Conservation (phyloP, 2,888 invertebrate species). For the Arge pagana region DNA sequence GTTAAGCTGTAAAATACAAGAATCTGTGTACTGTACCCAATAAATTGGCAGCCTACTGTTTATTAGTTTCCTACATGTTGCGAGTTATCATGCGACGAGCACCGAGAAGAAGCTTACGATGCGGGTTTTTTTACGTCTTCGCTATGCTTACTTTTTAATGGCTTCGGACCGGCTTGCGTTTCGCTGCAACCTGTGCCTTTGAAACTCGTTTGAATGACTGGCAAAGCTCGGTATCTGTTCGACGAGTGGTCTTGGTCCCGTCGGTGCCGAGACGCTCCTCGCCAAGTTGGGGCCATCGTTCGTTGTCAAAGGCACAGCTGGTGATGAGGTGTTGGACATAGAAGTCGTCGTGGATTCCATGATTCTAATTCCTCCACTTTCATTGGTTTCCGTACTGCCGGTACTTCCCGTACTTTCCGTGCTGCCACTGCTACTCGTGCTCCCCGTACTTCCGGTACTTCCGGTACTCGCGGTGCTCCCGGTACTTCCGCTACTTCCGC, state of each 20-base stretch:
- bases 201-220: conserved; percentile 55
- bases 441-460: conserved; percentile 23
- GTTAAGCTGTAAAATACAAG: too few species aligned
- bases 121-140: not conserved
- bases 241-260: conserved; percentile 47
- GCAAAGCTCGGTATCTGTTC: conserved; percentile 43
- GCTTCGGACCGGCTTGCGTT: conserved; percentile 57
- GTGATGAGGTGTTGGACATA: conserved; percentile 32
- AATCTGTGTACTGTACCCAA: too few species aligned
- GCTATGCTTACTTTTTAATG: conserved; percentile 53
- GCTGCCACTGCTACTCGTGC: conserved; percentile 39
- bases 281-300: conserved; percentile 38
- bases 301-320: conserved; percentile 31
- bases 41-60: too few species aligned
- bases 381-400: conserved; percentile 26
- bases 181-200: conserved; percentile 59
- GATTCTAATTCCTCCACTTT: not conserved
- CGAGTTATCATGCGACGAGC: too few species aligned
- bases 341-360: conserved; percentile 4
- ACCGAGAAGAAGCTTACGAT: too few species aligned
- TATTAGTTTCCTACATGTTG: too few species aligned
- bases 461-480: conserved; percentile 21
- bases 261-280: conserved; percentile 48
- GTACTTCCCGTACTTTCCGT: conserved; percentile 48
- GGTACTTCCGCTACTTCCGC: too few species aligned